Evolutionary conservation across 2,113 vertebrate genomes (phyloP).

Genomic region (Diadophis punctatus): DNA sequence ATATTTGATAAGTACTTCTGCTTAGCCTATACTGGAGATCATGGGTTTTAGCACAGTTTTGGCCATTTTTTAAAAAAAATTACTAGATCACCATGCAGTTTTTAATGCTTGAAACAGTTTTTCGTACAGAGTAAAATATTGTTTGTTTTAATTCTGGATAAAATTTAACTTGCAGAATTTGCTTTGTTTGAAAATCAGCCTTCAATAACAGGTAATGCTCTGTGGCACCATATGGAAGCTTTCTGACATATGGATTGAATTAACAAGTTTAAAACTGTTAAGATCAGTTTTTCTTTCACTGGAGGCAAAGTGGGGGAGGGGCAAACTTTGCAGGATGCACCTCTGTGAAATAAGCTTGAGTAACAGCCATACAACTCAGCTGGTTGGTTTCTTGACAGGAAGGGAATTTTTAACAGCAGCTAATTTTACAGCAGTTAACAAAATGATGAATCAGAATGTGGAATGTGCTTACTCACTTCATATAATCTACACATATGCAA

Average conservation of each 20-base stretch:
- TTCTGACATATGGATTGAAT: constrained; percentile 81
- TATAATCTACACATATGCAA: constrained; percentile 29
- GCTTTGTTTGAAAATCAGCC: constrained; percentile 63
- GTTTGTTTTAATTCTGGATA: constrained; percentile 65
- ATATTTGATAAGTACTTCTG: constrained; percentile 36
- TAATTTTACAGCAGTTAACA: constrained; percentile 43
- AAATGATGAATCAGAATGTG: constrained; percentile 39
- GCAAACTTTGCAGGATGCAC: constrained; percentile 58
- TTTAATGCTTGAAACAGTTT: constrained; percentile 49
- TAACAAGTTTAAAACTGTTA: constrained; percentile 86
- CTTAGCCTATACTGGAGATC: constrained; percentile 41
- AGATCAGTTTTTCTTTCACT: constrained; percentile 82
- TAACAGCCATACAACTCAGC: constrained; percentile 56
- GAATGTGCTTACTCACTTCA: constrained; percentile 55
- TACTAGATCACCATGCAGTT: constrained; percentile 52
- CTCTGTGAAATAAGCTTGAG: constrained; percentile 65
- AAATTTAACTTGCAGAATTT: constrained; percentile 69
- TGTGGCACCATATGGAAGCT: constrained; percentile 75
- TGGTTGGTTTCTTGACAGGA: constrained; percentile 38
- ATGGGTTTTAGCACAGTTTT: constrained; percentile 62
- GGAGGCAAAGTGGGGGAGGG: constrained; percentile 50
- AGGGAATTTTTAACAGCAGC: constrained; percentile 45
- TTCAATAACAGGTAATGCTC: constrained; percentile 74
- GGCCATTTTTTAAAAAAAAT: neutral
- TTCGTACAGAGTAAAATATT: constrained; percentile 46